phyloP scores from a whole-genome alignment of 2,797 vertebrate genomes.

The Typhlichthys subterraneus region DNA sequence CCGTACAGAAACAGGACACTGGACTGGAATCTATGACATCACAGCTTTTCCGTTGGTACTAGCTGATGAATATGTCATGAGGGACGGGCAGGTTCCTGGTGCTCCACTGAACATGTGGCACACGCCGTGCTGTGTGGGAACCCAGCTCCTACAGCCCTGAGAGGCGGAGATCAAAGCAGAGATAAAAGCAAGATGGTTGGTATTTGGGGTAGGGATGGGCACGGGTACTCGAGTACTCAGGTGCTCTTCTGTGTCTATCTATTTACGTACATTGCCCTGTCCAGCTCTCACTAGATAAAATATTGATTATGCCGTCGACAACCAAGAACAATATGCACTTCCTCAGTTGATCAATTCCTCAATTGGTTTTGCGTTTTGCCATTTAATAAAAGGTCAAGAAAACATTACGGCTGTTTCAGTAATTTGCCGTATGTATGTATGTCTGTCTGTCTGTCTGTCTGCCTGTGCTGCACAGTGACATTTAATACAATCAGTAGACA shows the following conservation, averaged over 20 bases:
- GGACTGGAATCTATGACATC: conserved; percentile 72
- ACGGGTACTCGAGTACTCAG: too few relatives aligned
- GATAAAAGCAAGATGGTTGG: conserved; percentile 37
- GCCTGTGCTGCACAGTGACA: too few relatives aligned
- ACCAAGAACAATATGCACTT: too few relatives aligned
- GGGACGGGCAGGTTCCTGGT: conserved; percentile 52
- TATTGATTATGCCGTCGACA: too few relatives aligned
- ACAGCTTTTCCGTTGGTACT: conserved; percentile 63
- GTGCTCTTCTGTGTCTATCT: too few relatives aligned
- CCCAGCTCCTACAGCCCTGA: conserved; percentile 26
- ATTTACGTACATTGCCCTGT: too few relatives aligned
- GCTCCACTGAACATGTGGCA: conserved; percentile 64
- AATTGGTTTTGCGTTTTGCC: not conserved
- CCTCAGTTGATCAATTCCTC: not conserved
- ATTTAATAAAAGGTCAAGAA: conserved; percentile 8
- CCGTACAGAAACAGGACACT: conserved; percentile 56
- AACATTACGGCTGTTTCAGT: conserved; percentile 25
- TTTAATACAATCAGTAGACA: too few relatives aligned
- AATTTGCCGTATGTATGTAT: too few relatives aligned
- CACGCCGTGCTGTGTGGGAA: conserved; percentile 34
- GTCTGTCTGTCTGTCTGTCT: too few relatives aligned
- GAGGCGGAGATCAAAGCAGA: conserved; percentile 19
- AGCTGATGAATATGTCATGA: conserved; percentile 73
- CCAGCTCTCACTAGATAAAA: too few relatives aligned
- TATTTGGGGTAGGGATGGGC: conserved; percentile 7